A percentile compares a stretch with the other conserved stretches of the same genome.
Conservation (phyloP, 2,113 vertebrate species). For the Puffinus mauretanicus region DNA sequence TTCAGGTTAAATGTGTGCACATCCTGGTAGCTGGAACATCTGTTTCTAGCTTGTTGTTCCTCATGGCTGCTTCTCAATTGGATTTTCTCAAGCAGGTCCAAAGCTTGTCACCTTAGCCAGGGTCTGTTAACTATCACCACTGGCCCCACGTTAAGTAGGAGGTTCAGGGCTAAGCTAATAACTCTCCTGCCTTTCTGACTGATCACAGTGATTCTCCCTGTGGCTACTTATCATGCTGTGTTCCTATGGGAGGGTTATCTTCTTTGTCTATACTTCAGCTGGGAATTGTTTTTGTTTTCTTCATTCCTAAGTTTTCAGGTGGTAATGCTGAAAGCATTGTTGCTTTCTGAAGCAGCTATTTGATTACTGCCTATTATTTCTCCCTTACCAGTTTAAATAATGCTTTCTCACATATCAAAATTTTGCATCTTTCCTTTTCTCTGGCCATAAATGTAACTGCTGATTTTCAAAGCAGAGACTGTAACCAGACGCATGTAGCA, state of each 20-base stretch:
- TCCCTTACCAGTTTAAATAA: not conserved
- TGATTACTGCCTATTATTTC: not conserved
- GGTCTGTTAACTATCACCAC: slow-evolving; percentile 96
- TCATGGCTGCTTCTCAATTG: slow-evolving; percentile 99
- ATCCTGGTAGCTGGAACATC: slow-evolving; percentile 87
- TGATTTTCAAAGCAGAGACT: not conserved
- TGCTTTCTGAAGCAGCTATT: not conserved
- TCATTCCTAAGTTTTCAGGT: not conserved
- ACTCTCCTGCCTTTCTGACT: slow-evolving; percentile 94
- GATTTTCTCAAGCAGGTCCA: slow-evolving; percentile 98
- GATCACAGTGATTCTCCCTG: slow-evolving; percentile 76
- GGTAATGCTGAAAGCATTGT: not conserved
- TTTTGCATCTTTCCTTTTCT: not conserved
- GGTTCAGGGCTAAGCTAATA: slow-evolving; percentile 99
- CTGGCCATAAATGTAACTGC: not conserved
- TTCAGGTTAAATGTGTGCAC: slow-evolving; percentile 73
- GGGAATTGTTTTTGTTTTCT: slow-evolving; percentile 32
- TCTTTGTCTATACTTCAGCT: slow-evolving; percentile 68
- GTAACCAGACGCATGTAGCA: not conserved
- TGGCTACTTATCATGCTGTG: slow-evolving; percentile 73
- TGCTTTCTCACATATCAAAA: not conserved
- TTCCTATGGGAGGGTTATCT: slow-evolving; percentile 66
- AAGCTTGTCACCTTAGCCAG: slow-evolving; percentile 97
- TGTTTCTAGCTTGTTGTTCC: slow-evolving; percentile 97
- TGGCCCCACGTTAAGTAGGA: slow-evolving; percentile 96